These are phyloP conservation scores for Lasiurus cinereus DNA, from an alignment of 2,113 vertebrate genomes.

Conservation along the genomic window DNA sequence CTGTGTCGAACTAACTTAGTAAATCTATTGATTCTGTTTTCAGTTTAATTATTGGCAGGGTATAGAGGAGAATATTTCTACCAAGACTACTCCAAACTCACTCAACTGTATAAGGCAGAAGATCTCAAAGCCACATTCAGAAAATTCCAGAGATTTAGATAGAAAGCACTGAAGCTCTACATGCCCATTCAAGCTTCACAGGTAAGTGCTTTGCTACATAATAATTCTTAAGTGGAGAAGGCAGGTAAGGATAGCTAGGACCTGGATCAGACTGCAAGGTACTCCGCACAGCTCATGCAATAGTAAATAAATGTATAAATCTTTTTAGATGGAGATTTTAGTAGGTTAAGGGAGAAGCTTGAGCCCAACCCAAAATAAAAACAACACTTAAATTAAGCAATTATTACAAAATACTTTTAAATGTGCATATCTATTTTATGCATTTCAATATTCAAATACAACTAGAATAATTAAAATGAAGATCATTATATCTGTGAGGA, in stretches of 20 bases:
- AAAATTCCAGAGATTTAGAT: neutral
- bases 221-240: neutral
- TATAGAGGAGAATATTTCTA: neutral
- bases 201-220: neutral
- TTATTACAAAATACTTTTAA: conserved; percentile 36
- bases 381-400: neutral
- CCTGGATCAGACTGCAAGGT: neutral
- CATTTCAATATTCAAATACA: neutral
- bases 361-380: neutral
- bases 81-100: neutral
- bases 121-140: neutral
- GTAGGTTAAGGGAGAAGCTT: neutral
- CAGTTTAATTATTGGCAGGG: neutral
- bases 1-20: neutral
- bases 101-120: neutral
- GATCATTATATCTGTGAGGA: neutral
- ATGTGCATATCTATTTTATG: neutral
- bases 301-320: neutral
- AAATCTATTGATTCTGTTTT: neutral
- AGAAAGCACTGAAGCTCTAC: neutral
- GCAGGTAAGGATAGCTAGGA: neutral
- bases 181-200: neutral
- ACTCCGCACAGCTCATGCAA: rapidly evolving
- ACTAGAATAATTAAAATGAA: neutral
- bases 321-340: neutral